Conservation (phyloP, 2,113 vertebrate genomes). For the Paramisgurnus dabryanus region DNA sequence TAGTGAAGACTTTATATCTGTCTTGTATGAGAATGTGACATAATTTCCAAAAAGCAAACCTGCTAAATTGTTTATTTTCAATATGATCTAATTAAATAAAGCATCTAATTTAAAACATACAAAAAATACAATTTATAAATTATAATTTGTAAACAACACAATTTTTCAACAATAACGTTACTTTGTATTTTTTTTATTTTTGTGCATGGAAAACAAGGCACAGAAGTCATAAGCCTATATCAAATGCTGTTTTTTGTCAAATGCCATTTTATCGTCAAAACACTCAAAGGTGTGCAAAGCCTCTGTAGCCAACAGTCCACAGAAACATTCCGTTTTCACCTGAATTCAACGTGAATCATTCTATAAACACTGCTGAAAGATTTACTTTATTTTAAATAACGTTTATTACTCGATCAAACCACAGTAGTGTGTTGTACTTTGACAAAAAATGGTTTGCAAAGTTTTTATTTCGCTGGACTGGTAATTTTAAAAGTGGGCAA, state of each 20-base stretch:
- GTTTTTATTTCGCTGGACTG: not conserved
- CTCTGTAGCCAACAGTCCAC: not conserved
- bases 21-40: not conserved
- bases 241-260: conserved; percentile 30
- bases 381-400: conserved; percentile 8
- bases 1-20: not conserved
- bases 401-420: not conserved
- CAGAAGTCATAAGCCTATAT: not conserved
- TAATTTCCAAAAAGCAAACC: not conserved
- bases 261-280: not conserved
- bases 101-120: not conserved
- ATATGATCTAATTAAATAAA: not conserved
- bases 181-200: not conserved
- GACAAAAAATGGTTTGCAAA: not conserved
- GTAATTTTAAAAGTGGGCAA: not conserved
- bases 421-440: conserved; percentile 7
- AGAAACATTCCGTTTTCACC: conserved; percentile 18
- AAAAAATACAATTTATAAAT: no score
- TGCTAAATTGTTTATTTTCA: no score
- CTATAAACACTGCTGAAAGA: not conserved
- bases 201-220: not conserved
- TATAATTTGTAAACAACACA: not conserved
- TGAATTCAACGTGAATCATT: conserved; percentile 2
- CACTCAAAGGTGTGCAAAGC: conserved; percentile 12
- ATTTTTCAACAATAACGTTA: not conserved